These are phyloP conservation scores for Drosophila navojoa DNA, from an alignment of 1,140 invertebrate genomes.

Conservation along the genomic window DNA sequence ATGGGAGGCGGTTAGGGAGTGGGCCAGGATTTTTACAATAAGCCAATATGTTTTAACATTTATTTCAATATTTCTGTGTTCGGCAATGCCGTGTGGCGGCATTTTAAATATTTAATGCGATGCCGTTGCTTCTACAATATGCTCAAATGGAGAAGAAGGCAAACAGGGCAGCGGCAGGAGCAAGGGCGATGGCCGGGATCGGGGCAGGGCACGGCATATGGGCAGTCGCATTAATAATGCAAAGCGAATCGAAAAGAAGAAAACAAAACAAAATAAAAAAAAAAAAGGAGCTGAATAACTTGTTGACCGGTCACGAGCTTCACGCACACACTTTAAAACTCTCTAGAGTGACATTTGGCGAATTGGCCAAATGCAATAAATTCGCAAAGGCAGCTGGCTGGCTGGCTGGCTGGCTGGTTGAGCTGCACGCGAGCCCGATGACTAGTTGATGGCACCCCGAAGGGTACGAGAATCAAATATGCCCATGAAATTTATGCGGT, in stretches of 20 bases:
- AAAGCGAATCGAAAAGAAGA: conserved; percentile 44
- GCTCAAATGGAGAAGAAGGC: conserved; percentile 1
- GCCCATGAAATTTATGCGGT: conserved; percentile 73
- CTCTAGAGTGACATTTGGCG: conserved; percentile 82
- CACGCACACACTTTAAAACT: conserved; percentile 65
- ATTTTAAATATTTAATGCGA: conserved; percentile 78
- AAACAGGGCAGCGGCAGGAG: background rate
- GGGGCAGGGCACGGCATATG: conserved; percentile 50
- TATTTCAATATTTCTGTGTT: conserved; percentile 77
- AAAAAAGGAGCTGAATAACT: conserved; percentile 9
- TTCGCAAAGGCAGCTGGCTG: conserved; percentile 33
- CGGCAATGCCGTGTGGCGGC: conserved; percentile 69
- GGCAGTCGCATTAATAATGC: conserved; percentile 77
- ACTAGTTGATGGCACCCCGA: conserved; percentile 65
- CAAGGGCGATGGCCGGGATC: background rate
- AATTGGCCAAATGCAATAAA: conserved; percentile 82
- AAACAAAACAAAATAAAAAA: conserved; percentile 44
- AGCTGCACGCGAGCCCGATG: conserved; percentile 8
- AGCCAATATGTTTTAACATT: conserved; percentile 82
- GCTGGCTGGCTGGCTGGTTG: background rate
- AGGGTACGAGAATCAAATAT: conserved; percentile 59
- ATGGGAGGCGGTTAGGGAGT: background rate
- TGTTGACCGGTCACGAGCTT: conserved; percentile 6
- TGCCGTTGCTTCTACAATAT: conserved; percentile 46
- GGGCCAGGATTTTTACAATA: conserved; percentile 66